These are phyloP conservation scores for Pharmacophagus antenor DNA, from an alignment of 2,888 invertebrate genomes.

Conservation along the genomic window DNA sequence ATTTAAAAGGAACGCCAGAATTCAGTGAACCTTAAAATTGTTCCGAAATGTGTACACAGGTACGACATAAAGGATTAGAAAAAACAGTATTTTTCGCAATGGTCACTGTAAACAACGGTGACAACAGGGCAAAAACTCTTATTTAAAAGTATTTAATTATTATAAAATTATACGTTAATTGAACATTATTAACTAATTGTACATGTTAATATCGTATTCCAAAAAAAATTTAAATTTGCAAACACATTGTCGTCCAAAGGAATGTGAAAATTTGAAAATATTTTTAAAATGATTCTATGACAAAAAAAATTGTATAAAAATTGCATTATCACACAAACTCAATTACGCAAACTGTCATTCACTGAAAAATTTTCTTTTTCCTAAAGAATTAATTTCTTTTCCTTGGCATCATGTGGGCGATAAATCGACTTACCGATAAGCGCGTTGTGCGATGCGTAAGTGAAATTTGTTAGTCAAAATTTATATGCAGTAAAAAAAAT, in stretches of 20 bases:
- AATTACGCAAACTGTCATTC: conserved; percentile 3
- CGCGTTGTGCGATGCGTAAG: conserved; percentile 7
- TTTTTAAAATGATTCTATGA: no score
- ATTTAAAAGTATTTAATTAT: no score
- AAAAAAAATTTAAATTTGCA: no score
- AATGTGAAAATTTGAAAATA: no score
- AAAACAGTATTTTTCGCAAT: background rate
- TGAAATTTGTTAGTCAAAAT: conserved; percentile 14
- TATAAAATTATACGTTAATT: no score
- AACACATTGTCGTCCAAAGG: no score
- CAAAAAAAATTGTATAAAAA: background rate
- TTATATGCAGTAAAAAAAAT: conserved; percentile 1
- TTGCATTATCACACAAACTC: background rate
- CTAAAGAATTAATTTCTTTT: conserved; percentile 13
- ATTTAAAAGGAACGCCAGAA: conserved; percentile 11
- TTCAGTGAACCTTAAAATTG: conserved; percentile 25
- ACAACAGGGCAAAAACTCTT: background rate
- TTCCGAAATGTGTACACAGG: background rate
- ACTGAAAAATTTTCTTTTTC: conserved; percentile 6
- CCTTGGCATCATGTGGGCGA: conserved; percentile 10
- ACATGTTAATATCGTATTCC: no score
- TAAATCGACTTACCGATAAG: conserved; percentile 3
- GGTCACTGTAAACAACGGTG: background rate
- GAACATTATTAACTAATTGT: background rate
- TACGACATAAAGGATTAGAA: background rate